phyloP scores from a whole-genome alignment of 2,888 invertebrate species.

The Drosophila testacea region DNA sequence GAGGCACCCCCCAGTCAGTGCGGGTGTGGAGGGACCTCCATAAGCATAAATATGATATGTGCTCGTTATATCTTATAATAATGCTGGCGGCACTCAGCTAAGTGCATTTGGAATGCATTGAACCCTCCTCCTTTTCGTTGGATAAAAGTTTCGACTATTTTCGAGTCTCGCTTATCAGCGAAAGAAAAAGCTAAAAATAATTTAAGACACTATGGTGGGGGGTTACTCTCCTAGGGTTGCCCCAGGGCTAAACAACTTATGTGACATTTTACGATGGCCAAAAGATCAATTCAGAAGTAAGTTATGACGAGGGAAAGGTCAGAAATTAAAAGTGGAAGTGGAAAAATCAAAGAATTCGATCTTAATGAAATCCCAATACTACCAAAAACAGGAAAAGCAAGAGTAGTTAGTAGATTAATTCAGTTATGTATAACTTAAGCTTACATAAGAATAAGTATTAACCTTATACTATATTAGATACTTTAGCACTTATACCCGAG shows the following conservation, averaged over 20 bases:
- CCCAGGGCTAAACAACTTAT: neutral
- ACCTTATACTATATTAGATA: neutral
- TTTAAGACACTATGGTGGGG: slow-evolving; percentile 38
- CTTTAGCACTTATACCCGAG: neutral
- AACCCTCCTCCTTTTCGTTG: slow-evolving; percentile 14
- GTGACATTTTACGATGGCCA: slow-evolving; percentile 37
- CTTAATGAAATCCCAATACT: neutral
- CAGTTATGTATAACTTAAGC: neutral
- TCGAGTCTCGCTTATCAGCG: slow-evolving; percentile 45
- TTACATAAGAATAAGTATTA: neutral
- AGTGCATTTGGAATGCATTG: slow-evolving; percentile 62
- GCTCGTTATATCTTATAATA: slow-evolving; percentile 41
- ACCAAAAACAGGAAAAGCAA: neutral
- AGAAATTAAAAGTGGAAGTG: neutral
- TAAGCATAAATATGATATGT: slow-evolving; percentile 67
- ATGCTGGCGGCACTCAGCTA: slow-evolving; percentile 73
- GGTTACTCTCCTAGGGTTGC: neutral
- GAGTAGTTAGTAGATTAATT: neutral
- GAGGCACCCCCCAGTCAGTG: slow-evolving; percentile 31
- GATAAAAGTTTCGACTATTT: slow-evolving; percentile 38
- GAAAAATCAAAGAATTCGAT: neutral
- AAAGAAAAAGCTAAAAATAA: slow-evolving; percentile 53
- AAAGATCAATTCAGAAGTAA: slow-evolving; percentile 30
- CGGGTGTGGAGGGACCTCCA: slow-evolving; percentile 56
- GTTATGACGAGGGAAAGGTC: slow-evolving; percentile 5